Evolutionary conservation across 2,113 vertebrate species (phyloP), one percentile per base, ranked within the genome.

Genomic region (Cephalopterus ornatus): DNA sequence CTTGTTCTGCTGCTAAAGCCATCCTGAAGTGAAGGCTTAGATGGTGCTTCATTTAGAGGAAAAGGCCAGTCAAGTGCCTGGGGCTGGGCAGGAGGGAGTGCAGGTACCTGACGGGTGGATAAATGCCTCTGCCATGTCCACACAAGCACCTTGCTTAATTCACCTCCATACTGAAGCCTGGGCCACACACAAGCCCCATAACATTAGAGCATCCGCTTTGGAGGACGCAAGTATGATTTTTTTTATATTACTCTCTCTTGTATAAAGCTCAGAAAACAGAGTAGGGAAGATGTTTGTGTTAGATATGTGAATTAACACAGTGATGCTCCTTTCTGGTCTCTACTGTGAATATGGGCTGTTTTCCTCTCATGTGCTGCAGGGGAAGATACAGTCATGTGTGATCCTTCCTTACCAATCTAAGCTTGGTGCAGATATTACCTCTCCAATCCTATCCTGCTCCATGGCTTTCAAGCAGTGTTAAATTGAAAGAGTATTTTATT

Each of bases 281-380:
- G 4, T 17, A 66, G 22, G 18, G 15, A 56, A 58, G 35, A 5
- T 14, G n/a, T 55, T 65, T 75, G 39, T 14, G 11, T 72, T 67
- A 22, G n/a, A 12, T 33, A 19, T 0, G 0, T 12, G 14, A 67
- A 0, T 47, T 39, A 37, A 56, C 8, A 14, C 28, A 62, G 28
- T 6, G 20, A 6, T 74, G 37, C 23, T 59, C 28, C 53, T n/a
- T 7, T 28, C n/a, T 42, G 39, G 12, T 49, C 80, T 33, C 24
- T 27, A 15, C 24, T 37, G 32, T 63, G 47, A 49, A 32, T 6
- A 41, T 8, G 9, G 24, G 19, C 28, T 73, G 9, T 8, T 73
- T 20, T 62, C 3, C 30, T 73, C 14, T 35, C 24, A 23, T 0
- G 0, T 37, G 15, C 47, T 30, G 9, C 61, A 59, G 19, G 19